These are phyloP conservation scores for Drosophila lacicola DNA, from an alignment of 2,888 invertebrate species.

Conservation along the genomic window DNA sequence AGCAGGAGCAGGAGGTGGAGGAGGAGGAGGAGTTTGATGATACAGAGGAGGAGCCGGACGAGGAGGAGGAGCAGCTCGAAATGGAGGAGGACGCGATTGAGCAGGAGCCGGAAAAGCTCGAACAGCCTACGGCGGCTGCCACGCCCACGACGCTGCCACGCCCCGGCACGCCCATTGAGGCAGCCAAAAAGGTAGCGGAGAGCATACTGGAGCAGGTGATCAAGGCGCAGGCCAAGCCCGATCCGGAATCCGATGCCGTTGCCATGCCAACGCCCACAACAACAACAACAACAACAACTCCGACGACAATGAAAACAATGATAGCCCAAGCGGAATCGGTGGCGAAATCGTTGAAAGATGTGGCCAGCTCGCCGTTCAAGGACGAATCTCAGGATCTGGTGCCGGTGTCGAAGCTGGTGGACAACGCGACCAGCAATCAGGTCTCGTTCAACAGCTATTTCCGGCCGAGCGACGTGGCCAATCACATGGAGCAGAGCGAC, in stretches of 20 bases:
- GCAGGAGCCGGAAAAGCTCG: slow-evolving; percentile 15
- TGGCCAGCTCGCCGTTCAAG: slow-evolving; percentile 84
- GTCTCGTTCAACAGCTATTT: slow-evolving; percentile 89
- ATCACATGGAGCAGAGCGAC: slow-evolving; percentile 86
- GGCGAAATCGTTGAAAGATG: slow-evolving; percentile 83
- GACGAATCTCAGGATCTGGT: slow-evolving; percentile 90
- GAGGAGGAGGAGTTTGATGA: slow-evolving; percentile 62
- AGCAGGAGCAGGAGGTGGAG: slow-evolving; percentile 72
- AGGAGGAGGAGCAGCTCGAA: slow-evolving; percentile 24
- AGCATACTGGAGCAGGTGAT: slow-evolving; percentile 85
- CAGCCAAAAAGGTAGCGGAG: slow-evolving; percentile 72
- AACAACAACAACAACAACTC: slow-evolving; percentile 13
- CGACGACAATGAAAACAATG: slow-evolving; percentile 85
- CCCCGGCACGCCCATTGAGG: slow-evolving; percentile 56
- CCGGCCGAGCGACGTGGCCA: slow-evolving; percentile 85
- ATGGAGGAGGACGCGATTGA: slow-evolving; percentile 57
- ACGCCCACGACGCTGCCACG: background rate
- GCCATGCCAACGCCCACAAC: background rate
- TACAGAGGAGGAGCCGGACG: slow-evolving; percentile 61
- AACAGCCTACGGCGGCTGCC: background rate
- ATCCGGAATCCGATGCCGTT: too few species aligned
- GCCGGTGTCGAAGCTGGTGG: slow-evolving; percentile 90
- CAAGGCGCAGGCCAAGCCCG: slow-evolving; percentile 86
- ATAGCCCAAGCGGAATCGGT: slow-evolving; percentile 86
- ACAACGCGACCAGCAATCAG: slow-evolving; percentile 88